A percentile compares a stretch with the other conserved stretches of the same genome.
These are phyloP conservation scores for Wiebesia pumilae DNA, from an alignment of 1,140 invertebrate species.

Conservation along the genomic window DNA sequence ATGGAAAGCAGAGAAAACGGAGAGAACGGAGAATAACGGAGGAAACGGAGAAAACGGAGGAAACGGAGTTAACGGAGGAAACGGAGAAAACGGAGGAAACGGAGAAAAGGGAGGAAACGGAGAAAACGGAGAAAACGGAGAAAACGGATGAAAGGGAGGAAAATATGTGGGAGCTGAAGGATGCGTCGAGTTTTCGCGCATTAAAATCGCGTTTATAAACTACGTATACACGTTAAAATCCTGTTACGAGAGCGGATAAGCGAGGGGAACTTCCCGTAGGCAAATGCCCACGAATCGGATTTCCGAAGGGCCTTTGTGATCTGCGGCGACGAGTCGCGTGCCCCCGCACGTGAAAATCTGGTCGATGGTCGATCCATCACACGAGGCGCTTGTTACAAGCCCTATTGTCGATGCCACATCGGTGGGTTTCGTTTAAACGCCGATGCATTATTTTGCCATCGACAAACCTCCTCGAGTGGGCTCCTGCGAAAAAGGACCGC, in stretches of 20 bases:
- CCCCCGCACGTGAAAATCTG: constrained; percentile 52
- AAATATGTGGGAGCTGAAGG: too few relatives aligned
- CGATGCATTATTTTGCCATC: constrained; percentile 35
- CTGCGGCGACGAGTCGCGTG: background rate
- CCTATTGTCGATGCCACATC: constrained; percentile 51
- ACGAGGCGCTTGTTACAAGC: constrained; percentile 58
- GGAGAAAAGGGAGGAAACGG: too few relatives aligned
- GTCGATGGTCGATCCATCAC: constrained; percentile 62
- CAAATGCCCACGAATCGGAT: constrained; percentile 32
- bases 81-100: too few relatives aligned
- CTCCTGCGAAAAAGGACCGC: constrained; percentile 23
- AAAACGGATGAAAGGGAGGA: background rate
- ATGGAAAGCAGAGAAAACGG: too few relatives aligned
- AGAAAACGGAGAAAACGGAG: background rate
- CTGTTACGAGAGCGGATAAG: background rate
- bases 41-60: too few relatives aligned
- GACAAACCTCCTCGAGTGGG: background rate
- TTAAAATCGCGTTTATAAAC: too few relatives aligned
- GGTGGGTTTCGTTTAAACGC: constrained; percentile 14
- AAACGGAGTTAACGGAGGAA: too few relatives aligned
- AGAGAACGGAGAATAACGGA: too few relatives aligned
- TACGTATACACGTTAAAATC: background rate
- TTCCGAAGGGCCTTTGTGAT: constrained; percentile 32
- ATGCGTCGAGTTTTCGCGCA: background rate
- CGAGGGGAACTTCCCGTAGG: background rate